Evolutionary conservation across 2,113 vertebrate genomes (phyloP), one percentile per base, ranked within the genome.

Genomic region (Garra rufa): DNA sequence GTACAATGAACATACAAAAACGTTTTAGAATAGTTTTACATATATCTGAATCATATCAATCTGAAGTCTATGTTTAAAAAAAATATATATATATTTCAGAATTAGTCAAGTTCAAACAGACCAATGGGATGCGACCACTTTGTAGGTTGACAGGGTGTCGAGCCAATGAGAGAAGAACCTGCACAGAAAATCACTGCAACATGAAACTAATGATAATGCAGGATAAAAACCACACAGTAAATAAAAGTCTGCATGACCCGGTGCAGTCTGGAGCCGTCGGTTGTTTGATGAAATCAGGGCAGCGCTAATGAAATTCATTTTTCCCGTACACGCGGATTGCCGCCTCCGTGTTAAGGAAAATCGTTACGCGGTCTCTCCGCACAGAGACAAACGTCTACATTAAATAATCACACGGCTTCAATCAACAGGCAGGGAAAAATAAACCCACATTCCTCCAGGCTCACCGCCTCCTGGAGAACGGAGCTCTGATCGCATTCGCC

Each of bases 361-460:
- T 46, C 71, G 71, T 57, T 80, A 43, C 43, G 34, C 63, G 38
- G 46, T 71, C 74, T 70, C 80, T 71, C 80, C 30, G 5, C 71
- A 73, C 65, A 43, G 57, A 73, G 71, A 50, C 44, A 63, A 57
- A 76, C 85, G 41, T 85, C 76, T 85, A 83, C 74, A 71, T 74
- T 67, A 69, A 76, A 77, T 86, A 86, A 86, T 82, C 85, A 83
- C 79, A 76, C 63, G 73, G 74, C 59, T 77, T 83, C 73, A 77
- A 86, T 86, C 85, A 83, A 86, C 85, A 78, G 81, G 81, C 85
- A 78, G 80, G 69, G 85, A 78, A 83, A 83, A 86, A 81, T 75
- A 82, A 85, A 81, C 77, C 84, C 84, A 85, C 84, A 81, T 74
- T 85, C 84, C 84, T 85, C 84, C 84, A 81, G 84, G 77, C 85